Evolutionary conservation across 2,888 invertebrate genomes (phyloP).

Genomic region (Sipha maydis): DNA sequence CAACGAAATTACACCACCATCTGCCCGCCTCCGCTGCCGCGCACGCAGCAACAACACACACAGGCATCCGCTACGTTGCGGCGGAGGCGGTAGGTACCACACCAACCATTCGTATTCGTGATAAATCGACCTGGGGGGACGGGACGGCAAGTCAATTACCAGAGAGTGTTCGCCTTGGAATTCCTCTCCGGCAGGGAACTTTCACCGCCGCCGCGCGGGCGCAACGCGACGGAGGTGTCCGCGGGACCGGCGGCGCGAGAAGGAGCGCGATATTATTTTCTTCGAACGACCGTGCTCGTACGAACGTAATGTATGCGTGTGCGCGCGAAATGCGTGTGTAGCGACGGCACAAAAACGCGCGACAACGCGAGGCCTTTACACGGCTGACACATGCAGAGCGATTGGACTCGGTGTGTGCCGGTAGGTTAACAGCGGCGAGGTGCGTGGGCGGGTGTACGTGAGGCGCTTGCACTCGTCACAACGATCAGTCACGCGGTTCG

Average conservation of each 20-base stretch:
- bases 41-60: no score
- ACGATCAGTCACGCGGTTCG: slow-evolving; percentile 25
- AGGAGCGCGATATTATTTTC: slow-evolving; percentile 15
- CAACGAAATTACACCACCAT: slow-evolving; percentile 55
- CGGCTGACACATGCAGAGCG: slow-evolving; percentile 20
- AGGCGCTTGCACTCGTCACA: background rate
- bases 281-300: slow-evolving; percentile 4
- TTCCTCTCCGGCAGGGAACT: slow-evolving; percentile 57
- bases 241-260: no score
- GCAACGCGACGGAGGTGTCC: background rate
- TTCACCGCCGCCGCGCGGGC: slow-evolving; percentile 9
- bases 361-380: slow-evolving; percentile 15
- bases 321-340: no score
- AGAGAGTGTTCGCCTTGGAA: slow-evolving; percentile 56
- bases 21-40: background rate
- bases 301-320: background rate
- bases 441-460: background rate
- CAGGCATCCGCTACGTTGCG: slow-evolving; percentile 14
- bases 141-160: slow-evolving; percentile 58
- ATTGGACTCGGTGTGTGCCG: background rate
- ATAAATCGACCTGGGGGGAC: slow-evolving; percentile 54
- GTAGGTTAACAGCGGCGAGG: background rate
- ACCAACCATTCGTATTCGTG: slow-evolving; percentile 55
- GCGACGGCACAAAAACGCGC: slow-evolving; percentile 14
- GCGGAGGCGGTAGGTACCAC: slow-evolving; percentile 16